These are phyloP conservation scores for Sinopyrophorus schimmeli DNA, from an alignment of 2,888 invertebrate species.

Conservation along the genomic window DNA sequence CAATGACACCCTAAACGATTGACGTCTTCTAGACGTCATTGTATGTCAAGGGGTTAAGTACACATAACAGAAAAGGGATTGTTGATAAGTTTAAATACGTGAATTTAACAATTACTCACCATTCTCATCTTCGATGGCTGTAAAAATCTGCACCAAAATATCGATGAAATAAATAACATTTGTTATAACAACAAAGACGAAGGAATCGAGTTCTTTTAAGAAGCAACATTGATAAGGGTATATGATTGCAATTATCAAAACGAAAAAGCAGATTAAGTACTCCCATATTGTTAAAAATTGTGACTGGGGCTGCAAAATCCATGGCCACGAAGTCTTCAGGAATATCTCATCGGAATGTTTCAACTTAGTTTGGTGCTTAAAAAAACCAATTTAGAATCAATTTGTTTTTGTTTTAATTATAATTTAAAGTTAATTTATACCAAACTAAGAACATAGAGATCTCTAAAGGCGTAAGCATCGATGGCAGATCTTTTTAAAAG, in stretches of 20 bases:
- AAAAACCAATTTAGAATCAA: not conserved
- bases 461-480: not conserved
- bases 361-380: constrained; percentile 18
- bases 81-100: too few relatives aligned
- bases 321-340: constrained; percentile 35
- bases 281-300: constrained; percentile 35
- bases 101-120: constrained; percentile 21
- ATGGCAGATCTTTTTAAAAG: not conserved
- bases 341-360: constrained; percentile 36
- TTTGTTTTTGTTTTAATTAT: not conserved
- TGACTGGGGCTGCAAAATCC: constrained; percentile 36
- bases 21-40: too few relatives aligned
- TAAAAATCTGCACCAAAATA: constrained; percentile 36
- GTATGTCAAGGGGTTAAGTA: too few relatives aligned
- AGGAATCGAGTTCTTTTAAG: constrained; percentile 4
- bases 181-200: constrained; percentile 19
- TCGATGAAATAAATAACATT: constrained; percentile 34
- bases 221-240: constrained; percentile 33
- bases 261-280: constrained; percentile 24
- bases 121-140: constrained; percentile 37
- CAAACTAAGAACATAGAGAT: constrained; percentile 26
- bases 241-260: constrained; percentile 26
- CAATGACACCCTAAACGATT: too few relatives aligned
- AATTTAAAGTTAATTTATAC: constrained; percentile 11
- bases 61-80: too few relatives aligned